Conservation (phyloP, 2,888 invertebrate genomes). For the Dryobota labecula region DNA sequence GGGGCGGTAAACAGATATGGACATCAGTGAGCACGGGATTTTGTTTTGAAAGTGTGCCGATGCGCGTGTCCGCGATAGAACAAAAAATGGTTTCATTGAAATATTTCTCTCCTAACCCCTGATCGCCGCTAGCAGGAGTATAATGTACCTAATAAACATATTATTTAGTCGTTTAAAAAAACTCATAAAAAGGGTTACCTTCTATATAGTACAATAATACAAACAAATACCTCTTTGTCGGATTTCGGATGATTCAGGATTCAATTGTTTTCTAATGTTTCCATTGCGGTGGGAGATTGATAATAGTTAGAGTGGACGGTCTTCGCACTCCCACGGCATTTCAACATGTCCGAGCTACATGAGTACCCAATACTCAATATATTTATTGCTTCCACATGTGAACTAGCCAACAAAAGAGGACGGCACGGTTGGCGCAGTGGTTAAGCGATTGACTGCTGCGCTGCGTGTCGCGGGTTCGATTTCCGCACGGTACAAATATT, state of each 20-base stretch:
- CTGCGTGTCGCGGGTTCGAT: too few relatives aligned
- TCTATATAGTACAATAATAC: neutral
- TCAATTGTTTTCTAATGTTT: neutral
- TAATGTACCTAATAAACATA: neutral
- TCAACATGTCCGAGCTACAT: neutral
- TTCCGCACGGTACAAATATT: too few relatives aligned
- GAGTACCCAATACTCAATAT: too few relatives aligned
- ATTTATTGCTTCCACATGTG: too few relatives aligned
- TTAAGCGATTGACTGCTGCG: too few relatives aligned
- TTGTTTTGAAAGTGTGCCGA: too few relatives aligned
- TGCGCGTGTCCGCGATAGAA: too few relatives aligned
- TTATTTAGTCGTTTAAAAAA: neutral
- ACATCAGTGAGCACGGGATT: too few relatives aligned
- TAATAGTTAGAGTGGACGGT: neutral
- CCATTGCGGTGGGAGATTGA: neutral
- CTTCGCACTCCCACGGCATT: neutral
- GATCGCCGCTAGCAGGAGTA: too few relatives aligned
- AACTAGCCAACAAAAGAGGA: too few relatives aligned
- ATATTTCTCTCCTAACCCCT: neutral
- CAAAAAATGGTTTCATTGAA: neutral
- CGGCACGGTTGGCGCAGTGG: too few relatives aligned
- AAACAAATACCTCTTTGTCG: neutral
- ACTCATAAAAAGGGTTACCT: neutral
- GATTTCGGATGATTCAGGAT: neutral
- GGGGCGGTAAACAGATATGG: too few relatives aligned